phyloP scores from a whole-genome alignment of 1,140 invertebrate species.

The Aphelenchoides besseyi region DNA sequence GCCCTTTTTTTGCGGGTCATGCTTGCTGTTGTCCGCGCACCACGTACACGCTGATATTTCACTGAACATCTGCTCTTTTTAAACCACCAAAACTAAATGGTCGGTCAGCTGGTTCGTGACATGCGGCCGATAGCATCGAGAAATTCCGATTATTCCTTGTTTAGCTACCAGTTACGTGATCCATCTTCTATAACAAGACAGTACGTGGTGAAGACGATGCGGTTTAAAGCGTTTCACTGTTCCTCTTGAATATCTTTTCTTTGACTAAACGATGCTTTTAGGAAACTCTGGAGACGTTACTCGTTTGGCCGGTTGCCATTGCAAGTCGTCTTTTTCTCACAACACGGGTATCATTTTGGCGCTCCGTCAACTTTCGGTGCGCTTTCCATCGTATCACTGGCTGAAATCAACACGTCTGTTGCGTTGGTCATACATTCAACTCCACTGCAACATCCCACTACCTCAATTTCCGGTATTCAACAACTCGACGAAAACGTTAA shows the following conservation, averaged over 20 bases:
- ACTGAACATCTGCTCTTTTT: neutral
- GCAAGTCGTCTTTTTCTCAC: neutral
- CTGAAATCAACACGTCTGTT: neutral
- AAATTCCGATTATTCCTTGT: neutral
- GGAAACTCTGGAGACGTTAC: neutral
- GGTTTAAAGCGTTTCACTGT: too few relatives aligned
- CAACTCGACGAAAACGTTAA: too few relatives aligned
- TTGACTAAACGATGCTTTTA: neutral
- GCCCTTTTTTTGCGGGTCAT: neutral
- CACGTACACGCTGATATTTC: conserved; percentile 1
- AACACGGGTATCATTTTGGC: neutral
- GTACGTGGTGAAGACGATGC: too few relatives aligned
- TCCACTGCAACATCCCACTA: too few relatives aligned
- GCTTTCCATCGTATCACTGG: neutral
- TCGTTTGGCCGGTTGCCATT: neutral
- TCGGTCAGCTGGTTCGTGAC: neutral
- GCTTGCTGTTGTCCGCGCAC: neutral
- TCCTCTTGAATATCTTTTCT: too few relatives aligned
- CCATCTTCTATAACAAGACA: too few relatives aligned
- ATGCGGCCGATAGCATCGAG: neutral
- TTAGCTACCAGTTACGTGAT: neutral
- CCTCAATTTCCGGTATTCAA: too few relatives aligned
- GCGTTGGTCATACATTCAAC: too few relatives aligned
- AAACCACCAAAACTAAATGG: neutral
- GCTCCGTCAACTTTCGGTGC: neutral